Evolutionary conservation across 2,113 vertebrate species (phyloP).

Genomic region (Podarcis muralis): DNA sequence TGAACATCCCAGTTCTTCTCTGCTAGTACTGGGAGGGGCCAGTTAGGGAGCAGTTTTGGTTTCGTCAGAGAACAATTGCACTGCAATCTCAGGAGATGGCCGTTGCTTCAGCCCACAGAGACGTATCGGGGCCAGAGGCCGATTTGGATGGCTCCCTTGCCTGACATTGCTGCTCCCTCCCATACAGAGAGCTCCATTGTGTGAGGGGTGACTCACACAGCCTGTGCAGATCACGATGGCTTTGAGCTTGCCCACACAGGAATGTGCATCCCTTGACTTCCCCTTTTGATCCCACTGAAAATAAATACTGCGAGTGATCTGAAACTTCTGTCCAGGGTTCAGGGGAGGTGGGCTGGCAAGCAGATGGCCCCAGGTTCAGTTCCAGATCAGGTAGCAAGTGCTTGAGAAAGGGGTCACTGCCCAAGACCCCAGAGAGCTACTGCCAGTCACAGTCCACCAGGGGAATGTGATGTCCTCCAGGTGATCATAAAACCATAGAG

Average conservation of each 20-base stretch:
- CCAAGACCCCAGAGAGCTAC: background rate
- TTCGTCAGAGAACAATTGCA: background rate
- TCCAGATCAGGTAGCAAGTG: background rate
- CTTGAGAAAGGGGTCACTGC: background rate
- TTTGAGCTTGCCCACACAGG: background rate
- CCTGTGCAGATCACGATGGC: background rate
- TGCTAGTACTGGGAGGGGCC: background rate
- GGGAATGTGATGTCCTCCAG: too few relatives aligned
- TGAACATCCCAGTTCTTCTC: background rate
- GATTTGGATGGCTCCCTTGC: accelerated
- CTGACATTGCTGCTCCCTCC: accelerated
- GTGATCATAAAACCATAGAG: too few relatives aligned
- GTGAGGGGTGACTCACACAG: background rate
- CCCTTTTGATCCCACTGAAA: background rate
- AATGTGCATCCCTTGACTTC: background rate
- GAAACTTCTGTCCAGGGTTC: background rate
- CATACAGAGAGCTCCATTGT: background rate
- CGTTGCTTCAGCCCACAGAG: accelerated
- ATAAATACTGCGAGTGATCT: background rate
- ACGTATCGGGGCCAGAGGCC: background rate
- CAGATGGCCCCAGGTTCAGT: background rate
- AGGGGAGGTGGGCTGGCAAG: background rate
- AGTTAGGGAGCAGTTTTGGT: background rate
- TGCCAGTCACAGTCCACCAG: background rate
- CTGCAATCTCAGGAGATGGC: background rate